phyloP scores from a whole-genome alignment of 2,888 invertebrate genomes.

The Stenodema calcarata region DNA sequence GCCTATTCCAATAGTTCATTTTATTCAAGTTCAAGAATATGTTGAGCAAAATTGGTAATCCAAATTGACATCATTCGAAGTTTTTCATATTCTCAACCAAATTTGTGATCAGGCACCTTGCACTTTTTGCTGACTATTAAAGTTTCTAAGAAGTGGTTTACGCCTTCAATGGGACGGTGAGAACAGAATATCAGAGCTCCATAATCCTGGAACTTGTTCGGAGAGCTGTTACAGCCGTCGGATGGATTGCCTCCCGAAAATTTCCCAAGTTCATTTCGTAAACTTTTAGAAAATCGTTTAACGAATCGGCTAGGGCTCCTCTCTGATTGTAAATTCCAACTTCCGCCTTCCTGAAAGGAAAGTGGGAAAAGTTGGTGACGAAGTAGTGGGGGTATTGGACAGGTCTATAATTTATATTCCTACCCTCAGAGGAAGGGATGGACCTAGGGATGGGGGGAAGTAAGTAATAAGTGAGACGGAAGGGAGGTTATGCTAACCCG shows the following conservation, averaged over 20 bases:
- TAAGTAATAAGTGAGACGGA: constrained; percentile 21
- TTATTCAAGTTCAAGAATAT: too few relatives aligned
- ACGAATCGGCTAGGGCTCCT: neutral
- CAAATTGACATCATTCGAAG: too few relatives aligned
- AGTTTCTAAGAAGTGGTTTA: too few relatives aligned
- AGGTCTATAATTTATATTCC: constrained; percentile 19
- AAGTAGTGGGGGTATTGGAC: constrained; percentile 1
- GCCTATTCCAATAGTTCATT: too few relatives aligned
- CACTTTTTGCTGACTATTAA: too few relatives aligned
- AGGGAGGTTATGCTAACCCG: constrained; percentile 28
- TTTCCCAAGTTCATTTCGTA: neutral
- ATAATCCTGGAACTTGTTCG: neutral
- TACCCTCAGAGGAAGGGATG: neutral
- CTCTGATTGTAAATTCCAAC: constrained; percentile 9
- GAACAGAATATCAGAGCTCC: neutral
- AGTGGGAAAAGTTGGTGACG: constrained; percentile 12
- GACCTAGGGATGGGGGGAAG: neutral
- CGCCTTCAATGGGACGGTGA: neutral
- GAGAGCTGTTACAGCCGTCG: neutral
- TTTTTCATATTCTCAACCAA: too few relatives aligned
- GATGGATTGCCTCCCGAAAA: neutral
- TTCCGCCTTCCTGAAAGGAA: neutral
- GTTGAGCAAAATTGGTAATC: too few relatives aligned
- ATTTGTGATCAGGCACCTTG: too few relatives aligned
- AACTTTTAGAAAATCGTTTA: neutral